phyloP scores from a whole-genome alignment of 2,113 vertebrate species.

The Equus quagga region DNA sequence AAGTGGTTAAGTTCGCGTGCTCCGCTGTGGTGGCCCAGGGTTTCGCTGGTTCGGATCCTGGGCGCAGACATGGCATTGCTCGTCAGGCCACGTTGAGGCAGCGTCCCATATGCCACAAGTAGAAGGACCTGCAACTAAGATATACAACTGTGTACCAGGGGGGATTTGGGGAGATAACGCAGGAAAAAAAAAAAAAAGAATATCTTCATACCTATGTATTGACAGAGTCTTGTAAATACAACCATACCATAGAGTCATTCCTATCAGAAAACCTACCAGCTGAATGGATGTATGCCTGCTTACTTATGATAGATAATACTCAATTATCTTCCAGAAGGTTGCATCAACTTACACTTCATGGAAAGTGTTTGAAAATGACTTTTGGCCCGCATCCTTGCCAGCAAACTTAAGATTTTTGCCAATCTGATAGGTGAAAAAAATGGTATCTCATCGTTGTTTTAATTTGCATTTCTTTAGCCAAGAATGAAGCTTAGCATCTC shows the following conservation, averaged over 20 bases:
- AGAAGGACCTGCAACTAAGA: too few relatives aligned
- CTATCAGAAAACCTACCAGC: background rate
- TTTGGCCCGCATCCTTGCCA: conserved; percentile 9
- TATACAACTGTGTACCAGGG: too few relatives aligned
- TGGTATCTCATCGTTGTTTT: conserved; percentile 44
- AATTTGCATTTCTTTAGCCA: conserved; percentile 63
- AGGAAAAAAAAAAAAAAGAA: background rate
- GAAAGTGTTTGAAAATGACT: conserved; percentile 43
- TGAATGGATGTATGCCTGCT: background rate
- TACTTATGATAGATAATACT: background rate
- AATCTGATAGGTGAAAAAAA: conserved; percentile 61
- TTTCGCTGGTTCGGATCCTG: too few relatives aligned
- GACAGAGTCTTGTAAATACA: background rate
- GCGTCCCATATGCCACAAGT: too few relatives aligned
- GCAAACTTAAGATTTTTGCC: conserved; percentile 33
- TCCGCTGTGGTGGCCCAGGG: too few relatives aligned
- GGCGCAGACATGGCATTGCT: too few relatives aligned
- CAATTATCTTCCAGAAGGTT: conserved; percentile 40
- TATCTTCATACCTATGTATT: background rate
- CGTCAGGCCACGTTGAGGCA: too few relatives aligned
- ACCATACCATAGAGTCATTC: background rate
- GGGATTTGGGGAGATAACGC: too few relatives aligned
- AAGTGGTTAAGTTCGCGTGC: too few relatives aligned
- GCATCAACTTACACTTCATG: background rate
- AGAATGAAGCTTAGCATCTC: conserved; percentile 24